Percentiles rank a stretch among this genome's conserved stretches.
phyloP scores from a whole-genome alignment of 2,888 invertebrate genomes.

The Cheilosia urbana region DNA sequence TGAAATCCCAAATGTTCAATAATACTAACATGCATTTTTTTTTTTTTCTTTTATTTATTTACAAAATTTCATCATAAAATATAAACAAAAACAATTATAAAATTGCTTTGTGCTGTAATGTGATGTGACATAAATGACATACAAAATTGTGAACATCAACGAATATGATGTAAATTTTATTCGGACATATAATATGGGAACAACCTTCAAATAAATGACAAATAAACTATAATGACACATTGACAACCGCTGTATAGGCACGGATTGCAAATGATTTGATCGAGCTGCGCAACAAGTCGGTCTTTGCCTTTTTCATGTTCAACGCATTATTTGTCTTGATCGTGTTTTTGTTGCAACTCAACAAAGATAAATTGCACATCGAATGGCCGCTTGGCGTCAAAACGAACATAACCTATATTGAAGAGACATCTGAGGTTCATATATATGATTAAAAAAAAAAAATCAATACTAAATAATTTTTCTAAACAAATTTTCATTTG shows the following conservation, averaged over 20 bases:
- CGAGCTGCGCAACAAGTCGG: constrained; percentile 98
- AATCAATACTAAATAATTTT: constrained; percentile 36
- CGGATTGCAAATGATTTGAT: constrained; percentile 95
- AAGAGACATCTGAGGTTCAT: constrained; percentile 95
- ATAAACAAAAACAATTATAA: constrained; percentile 55
- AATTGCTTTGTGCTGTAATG: constrained; percentile 79
- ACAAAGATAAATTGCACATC: constrained; percentile 98
- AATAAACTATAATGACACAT: constrained; percentile 39
- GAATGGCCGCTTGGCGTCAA: constrained; percentile 98
- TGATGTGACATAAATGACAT: constrained; percentile 75
- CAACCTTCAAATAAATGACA: constrained; percentile 7
- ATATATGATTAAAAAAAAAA: constrained; percentile 70
- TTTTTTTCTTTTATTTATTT: constrained; percentile 77
- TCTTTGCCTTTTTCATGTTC: constrained; percentile 99
- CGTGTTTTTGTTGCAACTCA: constrained; percentile 99
- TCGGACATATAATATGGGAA: background rate
- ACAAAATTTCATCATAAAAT: constrained; percentile 50
- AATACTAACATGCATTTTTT: constrained; percentile 82
- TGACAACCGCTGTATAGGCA: constrained; percentile 86
- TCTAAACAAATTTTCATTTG: constrained; percentile 63
- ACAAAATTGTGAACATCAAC: constrained; percentile 30
- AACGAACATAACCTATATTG: constrained; percentile 96
- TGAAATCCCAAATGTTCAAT: constrained; percentile 78
- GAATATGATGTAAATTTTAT: background rate
- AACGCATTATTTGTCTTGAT: constrained; percentile 99